Evolutionary conservation across 92 coral and sea anemone genomes (phyloP).

Genomic region (Ricordea florida): DNA sequence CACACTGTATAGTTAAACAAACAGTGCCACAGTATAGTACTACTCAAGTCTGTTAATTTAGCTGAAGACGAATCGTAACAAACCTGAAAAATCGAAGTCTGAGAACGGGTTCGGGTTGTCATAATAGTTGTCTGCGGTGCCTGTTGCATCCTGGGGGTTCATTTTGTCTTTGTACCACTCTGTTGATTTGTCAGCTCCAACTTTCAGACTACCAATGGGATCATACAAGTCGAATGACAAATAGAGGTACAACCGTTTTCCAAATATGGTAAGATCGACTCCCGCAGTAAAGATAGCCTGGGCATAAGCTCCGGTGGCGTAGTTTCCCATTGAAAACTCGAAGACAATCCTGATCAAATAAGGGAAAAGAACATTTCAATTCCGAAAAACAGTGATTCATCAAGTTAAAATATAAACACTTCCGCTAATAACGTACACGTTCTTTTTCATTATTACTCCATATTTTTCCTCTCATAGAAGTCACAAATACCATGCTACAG

Average conservation of each 20-base stretch:
- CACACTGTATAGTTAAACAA: too few relatives aligned
- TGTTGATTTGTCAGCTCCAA: constrained; percentile 61
- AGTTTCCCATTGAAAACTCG: constrained; percentile 78
- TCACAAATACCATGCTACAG: too few relatives aligned
- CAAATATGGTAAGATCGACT: constrained; percentile 93
- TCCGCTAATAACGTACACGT: too few relatives aligned
- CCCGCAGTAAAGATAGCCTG: constrained; percentile 78
- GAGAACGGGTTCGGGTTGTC: constrained; percentile 91
- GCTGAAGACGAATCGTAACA: not conserved
- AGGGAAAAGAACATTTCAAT: not conserved
- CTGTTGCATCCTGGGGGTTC: constrained; percentile 88
- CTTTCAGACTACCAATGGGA: constrained; percentile 64
- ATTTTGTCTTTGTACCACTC: constrained; percentile 83
- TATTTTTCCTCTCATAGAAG: too few relatives aligned
- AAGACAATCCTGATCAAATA: constrained; percentile 71
- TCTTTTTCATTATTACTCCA: too few relatives aligned
- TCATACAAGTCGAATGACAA: constrained; percentile 61
- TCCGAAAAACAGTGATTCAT: too few relatives aligned
- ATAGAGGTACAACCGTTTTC: constrained; percentile 77
- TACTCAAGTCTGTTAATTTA: too few relatives aligned
- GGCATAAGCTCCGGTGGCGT: constrained; percentile 56
- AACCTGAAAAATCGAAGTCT: constrained; percentile 93
- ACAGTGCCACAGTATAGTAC: too few relatives aligned
- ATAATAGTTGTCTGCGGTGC: constrained; percentile 75
- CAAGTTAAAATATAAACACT: too few relatives aligned